Evolutionary conservation across 2,113 vertebrate species (phyloP).

Genomic region (Micronisus gabar): DNA sequence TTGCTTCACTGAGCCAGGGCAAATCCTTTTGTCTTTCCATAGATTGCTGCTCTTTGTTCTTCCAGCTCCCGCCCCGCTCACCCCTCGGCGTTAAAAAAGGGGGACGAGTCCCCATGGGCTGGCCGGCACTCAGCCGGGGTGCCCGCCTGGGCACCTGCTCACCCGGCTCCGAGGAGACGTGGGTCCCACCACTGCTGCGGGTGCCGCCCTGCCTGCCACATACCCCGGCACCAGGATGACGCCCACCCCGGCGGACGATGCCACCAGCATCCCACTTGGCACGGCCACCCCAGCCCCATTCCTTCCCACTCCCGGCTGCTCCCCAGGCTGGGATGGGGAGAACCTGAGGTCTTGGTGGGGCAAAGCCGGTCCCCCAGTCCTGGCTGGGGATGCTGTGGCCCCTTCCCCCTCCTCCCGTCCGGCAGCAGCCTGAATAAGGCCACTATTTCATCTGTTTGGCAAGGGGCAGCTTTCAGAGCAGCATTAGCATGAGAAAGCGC

Average conservation of each 20-base stretch:
- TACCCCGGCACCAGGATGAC: background rate
- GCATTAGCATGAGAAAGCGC: constrained; percentile 95
- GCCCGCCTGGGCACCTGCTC: background rate
- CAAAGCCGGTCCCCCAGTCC: background rate
- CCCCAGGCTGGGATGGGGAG: background rate
- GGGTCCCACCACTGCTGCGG: background rate
- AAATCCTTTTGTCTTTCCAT: constrained; percentile 90
- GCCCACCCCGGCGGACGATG: accelerated
- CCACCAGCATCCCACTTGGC: background rate
- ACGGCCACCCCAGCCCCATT: background rate
- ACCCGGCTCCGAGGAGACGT: background rate
- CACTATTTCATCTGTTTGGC: constrained; percentile 94
- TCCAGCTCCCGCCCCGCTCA: constrained; percentile 65
- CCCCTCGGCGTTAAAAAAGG: constrained; percentile 54
- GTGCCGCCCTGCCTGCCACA: background rate
- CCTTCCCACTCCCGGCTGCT: accelerated
- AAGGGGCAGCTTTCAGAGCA: constrained; percentile 88
- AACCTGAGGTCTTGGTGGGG: background rate
- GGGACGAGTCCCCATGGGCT: constrained; percentile 48
- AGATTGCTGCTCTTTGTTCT: constrained; percentile 91
- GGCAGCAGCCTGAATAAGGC: constrained; percentile 87
- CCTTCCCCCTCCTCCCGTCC: constrained; percentile 52
- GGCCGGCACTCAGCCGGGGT: background rate
- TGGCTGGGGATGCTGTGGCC: constrained; percentile 7
- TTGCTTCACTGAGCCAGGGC: constrained; percentile 90